Base-by-base conservation (phyloP, 2,113 vertebrate species). In the Boulengeromyrus knoepffleri region DNA sequence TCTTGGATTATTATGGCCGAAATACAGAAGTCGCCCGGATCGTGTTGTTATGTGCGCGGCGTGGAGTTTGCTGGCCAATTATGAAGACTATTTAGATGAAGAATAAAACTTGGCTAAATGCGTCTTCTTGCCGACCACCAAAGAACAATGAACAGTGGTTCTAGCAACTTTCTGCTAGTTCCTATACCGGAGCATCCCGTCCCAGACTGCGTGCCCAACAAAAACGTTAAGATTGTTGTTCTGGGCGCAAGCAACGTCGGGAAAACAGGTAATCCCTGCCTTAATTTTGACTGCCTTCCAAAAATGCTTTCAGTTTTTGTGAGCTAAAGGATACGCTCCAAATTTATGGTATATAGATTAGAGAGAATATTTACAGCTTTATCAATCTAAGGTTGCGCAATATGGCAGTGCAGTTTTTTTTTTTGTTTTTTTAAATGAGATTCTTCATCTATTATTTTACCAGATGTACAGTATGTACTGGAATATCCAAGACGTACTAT, bases 151-250 rank as follows among this genome's bases (percentile, higher is more conserved):
- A 97, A 96, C 94, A 94, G 96, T 94, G 96, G 96, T 88, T 96
- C 97, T n/a, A 94, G 96, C 24, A 97, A 96, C 94, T 98, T 98
- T 92, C 95, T 98, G 92, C 95, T 98, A 94, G 96, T 98, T 27
- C 97, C 97, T 91, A 98, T 98, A 89, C 97, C 97, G 89, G 97
- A 98, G 94, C 97, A 96, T 49, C 97, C 97, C 0, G 95, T 92
- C 21, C 88, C 96, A 91, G 97, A 98, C 92, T 97, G 96, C 0
- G 95, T 95, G 66, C 96, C 97, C 90, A 97, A 95, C 95, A 97
- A 97, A 92, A 97, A 96, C 92, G 94, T 98, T 92, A 98, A 98
- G 95, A 97, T 98, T 0, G 97, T 97, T 91, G 97, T 98, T 56
- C 94, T 98, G 91, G 97, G 97, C 0, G 97, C 97, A 70, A 98